These are phyloP conservation scores for Scaptomyza graminum DNA, from an alignment of 1,140 invertebrate genomes.

Conservation along the genomic window DNA sequence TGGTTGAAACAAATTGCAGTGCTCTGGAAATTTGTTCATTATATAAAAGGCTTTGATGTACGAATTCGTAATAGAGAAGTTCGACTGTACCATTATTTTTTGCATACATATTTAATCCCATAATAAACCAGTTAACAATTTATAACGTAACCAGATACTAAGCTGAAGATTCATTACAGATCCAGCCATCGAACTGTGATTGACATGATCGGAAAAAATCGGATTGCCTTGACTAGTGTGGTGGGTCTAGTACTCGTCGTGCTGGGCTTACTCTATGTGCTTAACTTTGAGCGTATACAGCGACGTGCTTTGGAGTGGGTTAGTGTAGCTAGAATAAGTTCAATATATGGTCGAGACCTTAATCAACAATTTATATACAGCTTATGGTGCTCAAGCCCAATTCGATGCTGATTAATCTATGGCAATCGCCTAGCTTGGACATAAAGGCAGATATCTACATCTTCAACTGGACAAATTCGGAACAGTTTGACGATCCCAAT, in stretches of 20 bases:
- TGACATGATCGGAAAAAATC: slow-evolving; percentile 62
- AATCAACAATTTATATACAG: slow-evolving; percentile 1
- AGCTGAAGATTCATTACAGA: slow-evolving; percentile 15
- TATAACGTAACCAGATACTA: not conserved
- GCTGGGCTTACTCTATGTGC: slow-evolving; percentile 29
- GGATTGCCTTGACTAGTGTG: slow-evolving; percentile 52
- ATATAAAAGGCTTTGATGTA: too few species aligned
- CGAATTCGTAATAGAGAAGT: too few species aligned
- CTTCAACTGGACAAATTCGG: slow-evolving; percentile 92
- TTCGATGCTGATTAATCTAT: slow-evolving; percentile 87
- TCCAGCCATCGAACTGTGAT: not conserved
- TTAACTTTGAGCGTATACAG: slow-evolving; percentile 56
- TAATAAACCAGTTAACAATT: slow-evolving; percentile 12
- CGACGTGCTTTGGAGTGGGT: slow-evolving; percentile 47
- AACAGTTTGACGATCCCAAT: slow-evolving; percentile 84
- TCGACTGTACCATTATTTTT: too few species aligned
- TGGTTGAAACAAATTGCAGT: too few species aligned
- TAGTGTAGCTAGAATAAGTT: not conserved
- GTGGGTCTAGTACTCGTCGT: slow-evolving; percentile 45
- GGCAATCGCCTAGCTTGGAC: slow-evolving; percentile 89
- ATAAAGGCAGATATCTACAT: slow-evolving; percentile 90
- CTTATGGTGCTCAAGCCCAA: slow-evolving; percentile 77
- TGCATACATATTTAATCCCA: not conserved
- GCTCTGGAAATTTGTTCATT: too few species aligned
- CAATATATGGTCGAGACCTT: not conserved